A percentile compares a stretch with the other conserved stretches of the same genome.
phyloP scores from a whole-genome alignment of 2,888 invertebrate genomes.

The Nephrotoma appendiculata region DNA sequence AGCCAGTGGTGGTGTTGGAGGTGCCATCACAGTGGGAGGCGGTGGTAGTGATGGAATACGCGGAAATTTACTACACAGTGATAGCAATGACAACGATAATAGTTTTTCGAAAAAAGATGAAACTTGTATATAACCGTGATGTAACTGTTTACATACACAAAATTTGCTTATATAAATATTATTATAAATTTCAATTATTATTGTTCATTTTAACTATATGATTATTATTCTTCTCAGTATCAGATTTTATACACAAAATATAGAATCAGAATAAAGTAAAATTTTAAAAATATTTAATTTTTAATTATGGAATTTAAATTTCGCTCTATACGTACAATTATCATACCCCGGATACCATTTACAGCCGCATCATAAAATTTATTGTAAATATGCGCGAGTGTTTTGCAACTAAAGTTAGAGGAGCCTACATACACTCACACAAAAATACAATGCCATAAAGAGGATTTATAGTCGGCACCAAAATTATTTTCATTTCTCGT shows the following conservation, averaged over 20 bases:
- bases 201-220: background rate
- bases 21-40: background rate
- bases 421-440: background rate
- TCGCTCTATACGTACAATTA: no score
- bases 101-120: slow-evolving; percentile 23
- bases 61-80: slow-evolving; percentile 14
- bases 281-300: background rate
- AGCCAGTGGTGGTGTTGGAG: background rate
- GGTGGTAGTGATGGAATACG: background rate
- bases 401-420: background rate
- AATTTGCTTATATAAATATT: background rate
- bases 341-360: no score
- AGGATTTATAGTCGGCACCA: background rate
- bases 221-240: background rate
- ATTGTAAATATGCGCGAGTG: background rate
- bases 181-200: background rate
- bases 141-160: background rate
- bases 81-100: slow-evolving; percentile 22
- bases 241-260: background rate
- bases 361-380: background rate
- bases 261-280: background rate
- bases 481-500: background rate
- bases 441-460: background rate
- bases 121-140: slow-evolving; percentile 21
- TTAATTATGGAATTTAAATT: background rate